Percentiles rank a stretch among this genome's conserved stretches.
Evolutionary conservation across 1,140 invertebrate genomes (phyloP).

Genomic region (Pogonomyrmex californicus): DNA sequence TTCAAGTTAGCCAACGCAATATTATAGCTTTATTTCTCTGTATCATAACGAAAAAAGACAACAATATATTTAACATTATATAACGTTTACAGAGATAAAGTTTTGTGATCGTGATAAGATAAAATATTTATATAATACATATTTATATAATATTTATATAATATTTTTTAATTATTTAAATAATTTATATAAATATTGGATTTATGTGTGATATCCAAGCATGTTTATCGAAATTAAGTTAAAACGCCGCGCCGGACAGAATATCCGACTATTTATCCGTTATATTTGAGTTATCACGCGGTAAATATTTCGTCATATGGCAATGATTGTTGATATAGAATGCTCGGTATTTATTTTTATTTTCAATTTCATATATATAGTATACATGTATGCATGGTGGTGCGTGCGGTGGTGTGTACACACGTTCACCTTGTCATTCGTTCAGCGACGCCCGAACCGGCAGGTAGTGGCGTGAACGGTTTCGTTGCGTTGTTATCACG

Average conservation of each 20-base stretch:
- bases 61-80: background rate
- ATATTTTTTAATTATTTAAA: too few species aligned
- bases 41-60: background rate
- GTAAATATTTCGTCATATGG: background rate
- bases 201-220: background rate
- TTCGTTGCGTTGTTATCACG: background rate
- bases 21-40: background rate
- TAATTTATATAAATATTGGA: background rate
- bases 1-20: background rate
- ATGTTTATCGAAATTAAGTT: background rate
- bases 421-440: background rate
- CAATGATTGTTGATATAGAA: slow-evolving; percentile 6
- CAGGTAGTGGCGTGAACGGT: background rate
- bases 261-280: background rate
- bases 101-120: background rate
- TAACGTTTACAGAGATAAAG: background rate
- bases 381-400: background rate
- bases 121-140: background rate
- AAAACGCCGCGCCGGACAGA: background rate
- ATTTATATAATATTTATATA: too few species aligned
- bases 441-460: background rate
- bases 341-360: background rate
- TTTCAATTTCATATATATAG: background rate
- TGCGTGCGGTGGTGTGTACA: too few species aligned
- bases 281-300: background rate